Percentiles rank a stretch among this genome's conserved stretches.
These are phyloP conservation scores for Scaptomyza parva DNA, from an alignment of 2,888 invertebrate species.

Conservation along the genomic window DNA sequence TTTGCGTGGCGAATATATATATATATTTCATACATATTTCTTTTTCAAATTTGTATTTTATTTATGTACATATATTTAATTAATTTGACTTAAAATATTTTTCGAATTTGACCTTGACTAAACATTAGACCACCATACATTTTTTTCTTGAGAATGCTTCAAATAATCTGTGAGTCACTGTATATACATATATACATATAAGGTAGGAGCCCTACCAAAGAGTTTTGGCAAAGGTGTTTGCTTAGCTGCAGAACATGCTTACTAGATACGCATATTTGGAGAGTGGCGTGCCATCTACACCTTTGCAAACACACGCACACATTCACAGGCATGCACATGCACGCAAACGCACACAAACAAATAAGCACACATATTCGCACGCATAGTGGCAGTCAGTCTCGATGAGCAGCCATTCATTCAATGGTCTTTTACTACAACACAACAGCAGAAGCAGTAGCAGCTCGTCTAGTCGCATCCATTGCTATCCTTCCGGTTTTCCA, in stretches of 20 bases:
- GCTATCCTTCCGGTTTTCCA: slow-evolving; percentile 78
- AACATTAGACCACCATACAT: too few relatives aligned
- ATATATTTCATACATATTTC: too few relatives aligned
- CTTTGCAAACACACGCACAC: slow-evolving; percentile 41
- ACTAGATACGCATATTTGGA: too few relatives aligned
- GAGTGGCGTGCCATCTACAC: too few relatives aligned
- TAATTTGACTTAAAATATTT: too few relatives aligned
- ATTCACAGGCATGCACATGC: slow-evolving; percentile 11
- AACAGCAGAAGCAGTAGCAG: slow-evolving; percentile 40
- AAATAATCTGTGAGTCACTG: too few relatives aligned
- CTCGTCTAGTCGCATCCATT: slow-evolving; percentile 65
- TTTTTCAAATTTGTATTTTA: too few relatives aligned
- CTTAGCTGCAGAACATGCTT: slow-evolving; percentile 52
- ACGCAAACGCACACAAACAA: slow-evolving; percentile 3
- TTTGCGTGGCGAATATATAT: too few relatives aligned
- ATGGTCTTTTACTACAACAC: slow-evolving; percentile 65
- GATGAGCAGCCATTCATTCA: slow-evolving; percentile 62
- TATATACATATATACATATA: neutral
- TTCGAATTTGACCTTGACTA: too few relatives aligned
- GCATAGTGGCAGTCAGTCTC: slow-evolving; percentile 15
- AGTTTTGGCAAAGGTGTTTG: slow-evolving; percentile 72
- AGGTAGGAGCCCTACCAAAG: neutral
- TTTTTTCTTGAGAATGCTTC: too few relatives aligned
- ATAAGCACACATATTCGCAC: slow-evolving; percentile 15
- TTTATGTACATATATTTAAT: too few relatives aligned